Percentiles rank a stretch among this genome's conserved stretches.
Evolutionary conservation across 2,113 vertebrate genomes (phyloP).

Genomic region (Pica pica): DNA sequence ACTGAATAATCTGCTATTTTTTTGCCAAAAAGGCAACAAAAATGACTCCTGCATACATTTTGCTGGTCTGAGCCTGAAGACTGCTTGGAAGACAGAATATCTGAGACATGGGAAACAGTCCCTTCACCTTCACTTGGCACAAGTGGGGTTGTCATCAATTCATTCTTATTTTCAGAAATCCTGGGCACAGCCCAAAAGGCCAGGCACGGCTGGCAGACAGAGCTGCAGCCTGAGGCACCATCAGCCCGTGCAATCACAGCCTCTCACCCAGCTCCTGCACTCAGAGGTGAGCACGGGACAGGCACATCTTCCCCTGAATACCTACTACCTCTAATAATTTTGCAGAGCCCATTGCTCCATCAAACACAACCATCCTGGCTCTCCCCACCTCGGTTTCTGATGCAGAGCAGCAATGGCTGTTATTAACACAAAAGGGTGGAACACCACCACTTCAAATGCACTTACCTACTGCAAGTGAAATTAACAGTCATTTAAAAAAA

Average conservation of each 20-base stretch:
- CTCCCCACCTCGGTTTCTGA: not conserved
- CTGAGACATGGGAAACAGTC: not conserved
- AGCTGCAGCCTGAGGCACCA: not conserved
- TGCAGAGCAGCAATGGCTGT: not conserved
- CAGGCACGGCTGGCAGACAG: rapidly evolving
- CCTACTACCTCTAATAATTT: not conserved
- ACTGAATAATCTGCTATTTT: not conserved
- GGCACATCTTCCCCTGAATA: not conserved
- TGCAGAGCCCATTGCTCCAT: not conserved
- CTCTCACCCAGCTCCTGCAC: not conserved
- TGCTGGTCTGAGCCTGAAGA: not conserved
- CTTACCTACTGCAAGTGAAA: not conserved
- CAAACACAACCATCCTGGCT: not conserved
- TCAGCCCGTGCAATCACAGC: not conserved
- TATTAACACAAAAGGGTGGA: not conserved
- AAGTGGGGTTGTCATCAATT: not conserved
- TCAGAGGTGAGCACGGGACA: rapidly evolving
- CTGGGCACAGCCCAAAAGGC: not conserved
- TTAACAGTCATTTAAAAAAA: not conserved
- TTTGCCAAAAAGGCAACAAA: not conserved
- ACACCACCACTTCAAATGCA: not conserved
- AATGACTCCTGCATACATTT: not conserved
- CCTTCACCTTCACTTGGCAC: rapidly evolving
- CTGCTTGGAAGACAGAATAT: not conserved
- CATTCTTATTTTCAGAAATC: not conserved